A percentile compares a stretch with the other conserved stretches of the same genome.
Conservation (phyloP, 2,113 vertebrate species). For the Eolophus roseicapilla region DNA sequence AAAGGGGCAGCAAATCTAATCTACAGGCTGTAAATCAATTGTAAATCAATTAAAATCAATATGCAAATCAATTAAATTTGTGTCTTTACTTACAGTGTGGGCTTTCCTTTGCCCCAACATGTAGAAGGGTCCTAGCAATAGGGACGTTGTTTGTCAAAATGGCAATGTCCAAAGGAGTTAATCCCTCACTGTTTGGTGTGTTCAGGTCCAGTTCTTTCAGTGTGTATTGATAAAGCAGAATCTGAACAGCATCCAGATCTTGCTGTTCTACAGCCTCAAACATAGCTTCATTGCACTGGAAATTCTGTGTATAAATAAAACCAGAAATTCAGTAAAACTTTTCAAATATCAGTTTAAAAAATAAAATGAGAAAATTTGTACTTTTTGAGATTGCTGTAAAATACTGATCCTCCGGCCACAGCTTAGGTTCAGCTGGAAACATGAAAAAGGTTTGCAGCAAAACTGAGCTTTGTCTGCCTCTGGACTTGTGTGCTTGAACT, state of each 20-base stretch:
- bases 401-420: background rate
- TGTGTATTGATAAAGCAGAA: constrained; percentile 88
- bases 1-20: background rate
- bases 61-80: background rate
- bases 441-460: background rate
- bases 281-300: constrained; percentile 90
- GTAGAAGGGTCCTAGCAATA: constrained; percentile 89
- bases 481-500: background rate
- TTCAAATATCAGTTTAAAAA: background rate
- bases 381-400: background rate
- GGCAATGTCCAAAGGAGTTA: constrained; percentile 92
- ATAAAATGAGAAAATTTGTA: background rate
- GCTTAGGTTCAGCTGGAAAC: background rate
- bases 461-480: background rate
- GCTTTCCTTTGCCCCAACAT: constrained; percentile 88
- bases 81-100: constrained; percentile 91
- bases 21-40: background rate
- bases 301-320: constrained; percentile 74
- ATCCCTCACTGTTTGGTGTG: constrained; percentile 90
- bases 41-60: background rate
- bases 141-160: constrained; percentile 94
- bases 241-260: constrained; percentile 90
- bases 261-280: constrained; percentile 96
- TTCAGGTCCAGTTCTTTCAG: constrained; percentile 93
- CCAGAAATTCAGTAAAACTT: background rate